Percentiles rank a stretch among this genome's conserved stretches.
These are phyloP conservation scores for Liodrosophila aerea DNA, from an alignment of 2,888 invertebrate genomes.

Conservation along the genomic window DNA sequence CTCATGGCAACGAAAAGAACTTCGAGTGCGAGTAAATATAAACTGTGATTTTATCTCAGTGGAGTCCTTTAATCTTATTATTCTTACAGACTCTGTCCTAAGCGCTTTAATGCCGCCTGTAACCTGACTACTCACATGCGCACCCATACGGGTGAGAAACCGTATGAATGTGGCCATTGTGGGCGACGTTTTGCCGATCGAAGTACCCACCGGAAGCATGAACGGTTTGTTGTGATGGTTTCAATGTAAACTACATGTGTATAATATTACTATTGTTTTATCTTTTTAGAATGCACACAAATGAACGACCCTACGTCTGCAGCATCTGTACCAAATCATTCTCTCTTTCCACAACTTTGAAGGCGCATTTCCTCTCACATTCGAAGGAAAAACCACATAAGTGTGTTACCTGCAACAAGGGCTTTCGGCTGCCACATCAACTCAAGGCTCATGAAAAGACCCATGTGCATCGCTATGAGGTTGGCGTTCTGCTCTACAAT, in stretches of 20 bases:
- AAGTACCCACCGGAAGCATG: slow-evolving; percentile 80
- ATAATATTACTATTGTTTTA: not conserved
- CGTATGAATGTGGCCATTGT: slow-evolving; percentile 67
- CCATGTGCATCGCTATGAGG: slow-evolving; percentile 49
- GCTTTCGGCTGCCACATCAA: slow-evolving; percentile 81
- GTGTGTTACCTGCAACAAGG: slow-evolving; percentile 78
- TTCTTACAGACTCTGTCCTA: slow-evolving; percentile 62
- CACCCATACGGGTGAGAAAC: slow-evolving; percentile 78
- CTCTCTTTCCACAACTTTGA: slow-evolving; percentile 74
- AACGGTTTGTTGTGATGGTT: slow-evolving; percentile 68
- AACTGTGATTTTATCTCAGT: not conserved
- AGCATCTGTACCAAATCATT: slow-evolving; percentile 72
- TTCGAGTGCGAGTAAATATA: slow-evolving; percentile 59
- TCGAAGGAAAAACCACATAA: slow-evolving; percentile 77
- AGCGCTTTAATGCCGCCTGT: slow-evolving; percentile 68
- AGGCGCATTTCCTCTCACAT: slow-evolving; percentile 76
- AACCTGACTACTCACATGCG: slow-evolving; percentile 78
- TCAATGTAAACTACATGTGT: too few species aligned
- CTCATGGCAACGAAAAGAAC: slow-evolving; percentile 38
- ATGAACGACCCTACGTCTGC: slow-evolving; percentile 78
- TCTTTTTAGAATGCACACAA: slow-evolving; percentile 74
- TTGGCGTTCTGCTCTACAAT: slow-evolving; percentile 30
- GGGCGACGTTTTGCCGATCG: slow-evolving; percentile 78
- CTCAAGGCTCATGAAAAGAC: slow-evolving; percentile 78
- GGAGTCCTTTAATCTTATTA: not conserved